These are phyloP conservation scores for Thyatira batis DNA, from an alignment of 2,888 invertebrate species.

Conservation along the genomic window DNA sequence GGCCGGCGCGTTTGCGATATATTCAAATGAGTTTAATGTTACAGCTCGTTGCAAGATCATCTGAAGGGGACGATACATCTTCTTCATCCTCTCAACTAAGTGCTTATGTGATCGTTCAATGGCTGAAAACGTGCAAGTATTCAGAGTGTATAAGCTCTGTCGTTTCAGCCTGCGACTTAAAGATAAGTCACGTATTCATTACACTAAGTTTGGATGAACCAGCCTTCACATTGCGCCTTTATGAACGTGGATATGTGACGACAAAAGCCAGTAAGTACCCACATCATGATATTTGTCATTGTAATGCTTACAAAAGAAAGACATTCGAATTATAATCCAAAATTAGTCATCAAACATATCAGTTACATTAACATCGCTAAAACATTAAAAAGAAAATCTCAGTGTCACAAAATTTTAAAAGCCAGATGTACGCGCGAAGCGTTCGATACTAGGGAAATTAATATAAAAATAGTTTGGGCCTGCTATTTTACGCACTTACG, in stretches of 20 bases:
- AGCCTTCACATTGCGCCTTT: constrained; percentile 15
- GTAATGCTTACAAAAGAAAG: not conserved
- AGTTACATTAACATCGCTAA: too few species aligned
- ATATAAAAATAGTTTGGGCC: too few species aligned
- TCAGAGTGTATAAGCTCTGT: constrained; percentile 37
- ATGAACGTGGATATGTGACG: constrained; percentile 15
- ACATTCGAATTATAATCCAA: not conserved
- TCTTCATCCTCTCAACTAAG: constrained; percentile 17
- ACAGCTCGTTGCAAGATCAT: not conserved
- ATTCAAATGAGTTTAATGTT: not conserved
- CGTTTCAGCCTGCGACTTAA: constrained; percentile 49
- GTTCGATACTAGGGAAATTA: too few species aligned
- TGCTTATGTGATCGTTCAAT: constrained; percentile 32
- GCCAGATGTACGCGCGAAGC: too few species aligned
- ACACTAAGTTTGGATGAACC: constrained; percentile 59
- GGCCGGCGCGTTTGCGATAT: too few species aligned
- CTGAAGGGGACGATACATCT: not conserved
- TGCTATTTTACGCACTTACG: too few species aligned
- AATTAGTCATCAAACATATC: not conserved
- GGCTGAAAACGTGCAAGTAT: constrained; percentile 50
- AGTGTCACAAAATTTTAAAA: too few species aligned
- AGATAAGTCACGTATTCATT: constrained; percentile 74
- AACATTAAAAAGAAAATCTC: too few species aligned
- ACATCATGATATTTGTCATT: not conserved
- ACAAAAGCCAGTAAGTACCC: constrained; percentile 10